Percentiles rank a stretch among this genome's conserved stretches.
These are phyloP conservation scores for Pygathrix nemaeus DNA, from an alignment of 2,113 vertebrate genomes.

Conservation along the genomic window DNA sequence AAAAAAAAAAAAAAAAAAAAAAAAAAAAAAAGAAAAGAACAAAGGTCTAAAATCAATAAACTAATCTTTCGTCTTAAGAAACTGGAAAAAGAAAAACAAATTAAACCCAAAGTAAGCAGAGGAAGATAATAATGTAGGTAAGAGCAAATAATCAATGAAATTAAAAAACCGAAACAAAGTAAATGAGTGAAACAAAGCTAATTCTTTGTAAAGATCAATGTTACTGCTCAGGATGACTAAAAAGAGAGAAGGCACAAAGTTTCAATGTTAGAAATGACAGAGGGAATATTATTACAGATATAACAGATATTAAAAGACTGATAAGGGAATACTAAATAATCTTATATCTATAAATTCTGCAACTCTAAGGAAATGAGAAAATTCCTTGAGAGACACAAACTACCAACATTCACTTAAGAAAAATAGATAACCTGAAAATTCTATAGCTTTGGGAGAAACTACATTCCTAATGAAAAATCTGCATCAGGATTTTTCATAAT, in stretches of 20 bases:
- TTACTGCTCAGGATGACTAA: not conserved
- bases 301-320: not conserved
- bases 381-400: not conserved
- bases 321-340: not conserved
- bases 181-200: not conserved
- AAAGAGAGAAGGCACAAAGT: not conserved
- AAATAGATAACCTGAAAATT: not conserved
- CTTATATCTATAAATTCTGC: not conserved
- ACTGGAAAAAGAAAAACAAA: not conserved
- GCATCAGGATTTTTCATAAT: not conserved
- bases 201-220: not conserved
- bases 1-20: too few relatives aligned
- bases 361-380: not conserved
- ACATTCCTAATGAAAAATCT: not conserved
- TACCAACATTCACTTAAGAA: not conserved
- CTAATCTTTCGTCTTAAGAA: not conserved
- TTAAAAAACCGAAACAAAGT: not conserved
- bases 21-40: not conserved
- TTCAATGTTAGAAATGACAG: not conserved
- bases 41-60: not conserved
- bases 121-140: not conserved
- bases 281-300: not conserved
- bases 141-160: not conserved
- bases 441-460: not conserved
- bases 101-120: not conserved